A percentile compares a stretch with the other conserved stretches of the same genome.
These are phyloP conservation scores for Oligia latruncula DNA, from an alignment of 2,888 invertebrate genomes.

Conservation along the genomic window DNA sequence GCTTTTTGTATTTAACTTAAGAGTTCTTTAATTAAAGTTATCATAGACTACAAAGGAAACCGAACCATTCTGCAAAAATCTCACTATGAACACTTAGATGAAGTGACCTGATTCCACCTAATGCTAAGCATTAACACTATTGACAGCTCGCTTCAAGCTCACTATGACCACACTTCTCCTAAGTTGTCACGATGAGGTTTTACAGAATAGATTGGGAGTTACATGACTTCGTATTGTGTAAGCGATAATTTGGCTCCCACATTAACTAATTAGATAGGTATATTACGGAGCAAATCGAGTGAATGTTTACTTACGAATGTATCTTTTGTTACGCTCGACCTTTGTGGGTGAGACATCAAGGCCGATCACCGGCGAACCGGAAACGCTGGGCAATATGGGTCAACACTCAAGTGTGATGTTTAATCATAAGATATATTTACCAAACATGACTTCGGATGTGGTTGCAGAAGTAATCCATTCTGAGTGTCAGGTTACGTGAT, in stretches of 20 bases:
- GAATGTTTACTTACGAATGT: constrained; percentile 70
- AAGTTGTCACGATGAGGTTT: not conserved
- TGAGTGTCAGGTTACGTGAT: constrained; percentile 38
- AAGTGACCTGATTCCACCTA: not conserved
- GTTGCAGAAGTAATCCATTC: constrained; percentile 30
- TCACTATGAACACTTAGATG: not conserved
- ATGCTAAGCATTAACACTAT: not conserved
- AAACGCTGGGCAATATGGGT: constrained; percentile 74
- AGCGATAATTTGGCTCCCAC: constrained; percentile 43
- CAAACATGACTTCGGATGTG: constrained; percentile 38
- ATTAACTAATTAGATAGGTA: constrained; percentile 57
- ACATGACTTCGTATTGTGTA: constrained; percentile 39
- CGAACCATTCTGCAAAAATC: not conserved
- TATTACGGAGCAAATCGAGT: constrained; percentile 61
- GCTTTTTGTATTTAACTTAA: not conserved
- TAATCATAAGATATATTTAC: constrained; percentile 50
- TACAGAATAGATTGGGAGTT: constrained; percentile 16
- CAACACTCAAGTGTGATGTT: constrained; percentile 68
- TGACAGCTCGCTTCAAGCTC: not conserved
- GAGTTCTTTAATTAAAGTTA: not conserved
- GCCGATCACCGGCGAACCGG: constrained; percentile 73
- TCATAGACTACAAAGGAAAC: not conserved
- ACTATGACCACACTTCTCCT: not conserved
- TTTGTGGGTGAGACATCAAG: constrained; percentile 74
- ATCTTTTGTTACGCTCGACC: constrained; percentile 70